Base-by-base conservation (phyloP, 92 coral and sea anemone species). In the Porites divaricata region DNA sequence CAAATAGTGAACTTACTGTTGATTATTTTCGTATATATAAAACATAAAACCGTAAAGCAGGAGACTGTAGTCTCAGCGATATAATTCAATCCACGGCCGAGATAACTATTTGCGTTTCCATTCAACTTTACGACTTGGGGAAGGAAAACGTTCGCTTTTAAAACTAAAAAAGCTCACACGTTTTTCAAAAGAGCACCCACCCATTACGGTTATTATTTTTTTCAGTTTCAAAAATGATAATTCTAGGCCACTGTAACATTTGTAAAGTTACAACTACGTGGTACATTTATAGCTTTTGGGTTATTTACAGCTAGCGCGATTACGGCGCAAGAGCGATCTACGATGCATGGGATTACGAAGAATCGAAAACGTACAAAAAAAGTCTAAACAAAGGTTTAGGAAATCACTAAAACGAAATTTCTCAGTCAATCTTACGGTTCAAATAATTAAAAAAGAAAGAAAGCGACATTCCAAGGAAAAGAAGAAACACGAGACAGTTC, bases 211-310 rank as follows among this genome's bases (percentile, higher is more conserved):
- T 57, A n/a, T n/a, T n/a, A n/a, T 57, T 57, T 56, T 17, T 72
- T 51, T 72, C 24, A 72, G 24, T 41, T 8, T 8, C 25, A n/a
- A 21, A 23, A 16, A 21, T 63, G 14, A 54, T 54, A 54, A 54
- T 15, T 54, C 14, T 64, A 19, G 19, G 9, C 26, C 23, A 75
- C n/a, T 17, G 64, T 41, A n/a, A 6, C 1, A 21, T 25, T 52
- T 12, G 4, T 26, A 0, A 26, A 67, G 56, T 49, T 63, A 20
- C 49, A 28, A 26, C 48, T 52, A 25, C 8, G 56, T 1, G 53
- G 50, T 26, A 56, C 35, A 68, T 69, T 26, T 1, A 35, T 59
- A 10, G 64, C 16, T 23, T 62, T 78, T 80, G n/a, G 85, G 58
- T 13, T 54, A 69, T 54, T 68, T 69, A 80, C 77, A 68, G 57